Percentiles rank a stretch among this genome's conserved stretches.
These are phyloP conservation scores for Aradophagus sp. DNA, from an alignment of 1,140 invertebrate species.

Conservation along the genomic window DNA sequence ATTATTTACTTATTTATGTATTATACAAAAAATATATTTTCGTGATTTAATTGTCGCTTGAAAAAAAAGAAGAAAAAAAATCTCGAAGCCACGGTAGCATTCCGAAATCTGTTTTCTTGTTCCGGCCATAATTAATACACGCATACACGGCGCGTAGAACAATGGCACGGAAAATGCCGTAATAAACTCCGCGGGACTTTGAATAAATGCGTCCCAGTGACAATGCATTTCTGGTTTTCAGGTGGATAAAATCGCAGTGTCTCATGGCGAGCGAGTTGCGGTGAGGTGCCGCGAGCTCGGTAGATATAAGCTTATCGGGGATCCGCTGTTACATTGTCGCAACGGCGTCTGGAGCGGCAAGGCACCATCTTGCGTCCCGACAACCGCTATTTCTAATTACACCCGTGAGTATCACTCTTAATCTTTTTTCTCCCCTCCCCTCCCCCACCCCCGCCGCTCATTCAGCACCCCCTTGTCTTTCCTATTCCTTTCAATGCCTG, in stretches of 20 bases:
- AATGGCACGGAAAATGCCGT: conserved; percentile 3
- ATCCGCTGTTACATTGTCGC: conserved; percentile 81
- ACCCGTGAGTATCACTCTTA: conserved; percentile 78
- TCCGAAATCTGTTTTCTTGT: background rate
- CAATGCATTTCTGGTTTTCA: conserved; percentile 57
- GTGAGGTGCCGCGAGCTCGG: conserved; percentile 86
- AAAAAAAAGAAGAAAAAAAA: too few species aligned
- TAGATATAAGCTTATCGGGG: conserved; percentile 85
- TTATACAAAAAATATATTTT: too few species aligned
- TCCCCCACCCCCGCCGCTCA: conserved; percentile 15
- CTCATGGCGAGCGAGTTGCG: conserved; percentile 82
- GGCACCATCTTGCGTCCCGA: conserved; percentile 85
- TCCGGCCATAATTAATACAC: conserved; percentile 1
- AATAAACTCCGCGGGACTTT: conserved; percentile 28
- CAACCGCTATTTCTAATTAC: conserved; percentile 88
- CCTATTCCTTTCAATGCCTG: conserved; percentile 8
- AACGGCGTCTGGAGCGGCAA: conserved; percentile 86
- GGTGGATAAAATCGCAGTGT: conserved; percentile 73
- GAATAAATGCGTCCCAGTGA: conserved; percentile 25
- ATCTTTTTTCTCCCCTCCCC: conserved; percentile 26
- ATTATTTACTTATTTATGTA: too few species aligned
- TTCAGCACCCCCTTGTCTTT: too few species aligned
- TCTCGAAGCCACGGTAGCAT: background rate
- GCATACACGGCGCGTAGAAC: conserved; percentile 1
- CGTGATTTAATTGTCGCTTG: too few species aligned